phyloP scores from a whole-genome alignment of 2,888 invertebrate species.

The Caenorhabditis plicata region DNA sequence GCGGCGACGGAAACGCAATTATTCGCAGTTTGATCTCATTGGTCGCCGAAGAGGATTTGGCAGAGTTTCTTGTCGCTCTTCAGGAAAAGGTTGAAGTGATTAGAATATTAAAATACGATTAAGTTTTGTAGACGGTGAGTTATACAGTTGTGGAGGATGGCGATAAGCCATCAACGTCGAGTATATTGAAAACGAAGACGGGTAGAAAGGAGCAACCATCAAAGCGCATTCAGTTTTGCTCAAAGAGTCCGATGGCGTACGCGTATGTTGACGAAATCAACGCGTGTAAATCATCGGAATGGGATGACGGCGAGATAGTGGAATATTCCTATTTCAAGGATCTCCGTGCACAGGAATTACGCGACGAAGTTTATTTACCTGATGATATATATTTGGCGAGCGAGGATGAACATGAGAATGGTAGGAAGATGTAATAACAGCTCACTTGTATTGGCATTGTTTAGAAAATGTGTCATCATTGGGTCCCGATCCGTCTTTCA shows the following conservation, averaged over 20 bases:
- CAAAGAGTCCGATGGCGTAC: slow-evolving; percentile 27
- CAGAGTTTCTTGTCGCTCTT: slow-evolving; percentile 30
- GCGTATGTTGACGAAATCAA: slow-evolving; percentile 30
- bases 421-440: too few relatives aligned
- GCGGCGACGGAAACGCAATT: slow-evolving; percentile 29
- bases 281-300: slow-evolving; percentile 13
- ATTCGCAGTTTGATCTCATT: slow-evolving; percentile 26
- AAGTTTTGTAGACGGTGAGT: slow-evolving; percentile 8
- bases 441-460: too few relatives aligned
- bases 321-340: slow-evolving; percentile 34
- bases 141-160: slow-evolving; percentile 23
- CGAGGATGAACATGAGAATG: too few relatives aligned
- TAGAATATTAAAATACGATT: background rate
- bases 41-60: slow-evolving; percentile 30
- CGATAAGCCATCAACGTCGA: slow-evolving; percentile 26
- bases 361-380: too few relatives aligned
- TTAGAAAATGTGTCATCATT: too few relatives aligned
- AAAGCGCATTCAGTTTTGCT: slow-evolving; percentile 22
- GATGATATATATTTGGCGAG: too few relatives aligned
- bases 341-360: slow-evolving; percentile 7
- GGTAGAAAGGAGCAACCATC: slow-evolving; percentile 5
- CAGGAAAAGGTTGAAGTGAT: slow-evolving; percentile 21
- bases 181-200: slow-evolving; percentile 12
- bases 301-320: slow-evolving; percentile 29
- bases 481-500: slow-evolving; percentile 12